Evolutionary conservation across 2,888 invertebrate genomes (phyloP).

Genomic region (Rhagonycha lutea): DNA sequence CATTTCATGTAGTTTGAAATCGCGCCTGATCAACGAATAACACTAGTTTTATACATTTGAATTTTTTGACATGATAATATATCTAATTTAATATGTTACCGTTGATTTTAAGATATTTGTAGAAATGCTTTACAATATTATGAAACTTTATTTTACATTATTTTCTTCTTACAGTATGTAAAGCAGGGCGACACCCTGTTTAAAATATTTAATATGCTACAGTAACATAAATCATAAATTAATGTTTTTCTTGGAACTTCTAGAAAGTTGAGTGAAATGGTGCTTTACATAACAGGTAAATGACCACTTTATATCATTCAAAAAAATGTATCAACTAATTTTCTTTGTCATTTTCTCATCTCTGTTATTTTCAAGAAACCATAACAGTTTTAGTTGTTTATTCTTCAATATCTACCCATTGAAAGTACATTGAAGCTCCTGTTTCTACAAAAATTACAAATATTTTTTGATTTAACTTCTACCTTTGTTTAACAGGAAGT

Average conservation of each 20-base stretch:
- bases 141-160: not conserved
- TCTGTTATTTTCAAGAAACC: not conserved
- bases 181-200: not conserved
- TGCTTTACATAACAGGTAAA: not conserved
- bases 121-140: not conserved
- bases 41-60: no score
- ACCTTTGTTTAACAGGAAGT: slow-evolving; percentile 11
- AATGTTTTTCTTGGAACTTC: not conserved
- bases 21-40: no score
- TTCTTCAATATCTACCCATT: not conserved
- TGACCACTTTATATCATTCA: not conserved
- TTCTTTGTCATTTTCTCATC: not conserved
- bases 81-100: no score
- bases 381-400: not conserved
- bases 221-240: not conserved
- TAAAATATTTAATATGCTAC: not conserved
- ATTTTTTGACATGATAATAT: no score
- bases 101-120: no score
- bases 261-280: not conserved
- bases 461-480: not conserved
- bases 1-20: no score
- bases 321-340: not conserved
- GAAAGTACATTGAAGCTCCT: not conserved
- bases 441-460: not conserved
- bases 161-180: not conserved